Evolutionary conservation across 2,113 vertebrate species (phyloP), one percentile per base, ranked within the genome.

Genomic region (Rhinopomastus cyanomelas): DNA sequence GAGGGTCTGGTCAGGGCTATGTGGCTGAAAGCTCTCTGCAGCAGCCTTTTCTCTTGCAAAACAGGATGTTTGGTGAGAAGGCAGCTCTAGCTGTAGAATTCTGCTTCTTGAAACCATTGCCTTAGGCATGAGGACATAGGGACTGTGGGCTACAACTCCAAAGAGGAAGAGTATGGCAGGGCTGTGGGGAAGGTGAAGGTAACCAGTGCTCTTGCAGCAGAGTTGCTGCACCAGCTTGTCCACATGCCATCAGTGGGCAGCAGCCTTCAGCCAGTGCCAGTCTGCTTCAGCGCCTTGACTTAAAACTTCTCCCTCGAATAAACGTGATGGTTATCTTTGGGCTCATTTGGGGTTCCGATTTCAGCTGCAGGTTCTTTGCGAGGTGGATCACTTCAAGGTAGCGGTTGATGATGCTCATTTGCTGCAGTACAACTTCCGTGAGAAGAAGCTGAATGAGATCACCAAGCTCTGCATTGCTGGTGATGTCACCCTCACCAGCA

Each of bases 351-450:
- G 73, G 30, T 4, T 48, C 62, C 90, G 7, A 0, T 80, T 95
- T 11, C 95, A 98, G 98, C 67, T 98, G 11, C 97, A 97, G 80
- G 15, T 98, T 27, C 95, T 98, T 1, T 96, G 95, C 17, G 97
- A 98, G 77, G 8, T 7, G 2, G 96, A 97, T 68, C 92, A 97
- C 84, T 98, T 96, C 91, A 97, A 97, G 93, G 96, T 98, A 27
- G 96, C 96, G 0, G 97, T 95, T 46, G 88, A 97, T 0, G 97
- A 97, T 0, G 93, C 92, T 10, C 97, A 97, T 73, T 6, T 98
- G 92, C 74, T 97, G 94, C 95, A 97, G 95, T 98, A 93, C 87
- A 69, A 39, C 46, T 96, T 95, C 90, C 94, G 97, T 1, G 67
- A 97, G 88, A 95, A 46, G 81, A 49, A 55, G 53, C 88, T 98